A percentile compares a stretch with the other conserved stretches of the same genome.
phyloP scores from a whole-genome alignment of 2,797 vertebrate species.

The Mionectes olivaceus region DNA sequence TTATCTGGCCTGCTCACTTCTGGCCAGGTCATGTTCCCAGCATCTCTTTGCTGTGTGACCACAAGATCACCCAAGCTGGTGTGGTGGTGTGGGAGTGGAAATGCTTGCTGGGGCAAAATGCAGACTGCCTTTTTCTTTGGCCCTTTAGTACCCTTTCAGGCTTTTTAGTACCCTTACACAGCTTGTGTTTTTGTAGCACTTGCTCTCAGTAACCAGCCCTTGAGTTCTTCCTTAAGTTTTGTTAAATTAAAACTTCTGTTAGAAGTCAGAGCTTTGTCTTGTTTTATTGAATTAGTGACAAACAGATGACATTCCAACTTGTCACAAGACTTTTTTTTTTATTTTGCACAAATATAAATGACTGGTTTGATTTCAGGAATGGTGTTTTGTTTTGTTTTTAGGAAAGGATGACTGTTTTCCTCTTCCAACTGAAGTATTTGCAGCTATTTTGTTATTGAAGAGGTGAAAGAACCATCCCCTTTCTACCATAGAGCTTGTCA shows the following conservation, averaged over 20 bases:
- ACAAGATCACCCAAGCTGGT: neutral
- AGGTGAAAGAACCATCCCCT: neutral
- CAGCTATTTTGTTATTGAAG: neutral
- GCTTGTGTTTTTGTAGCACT: neutral
- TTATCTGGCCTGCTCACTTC: neutral
- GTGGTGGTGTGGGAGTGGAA: neutral
- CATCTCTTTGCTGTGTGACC: neutral
- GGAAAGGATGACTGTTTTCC: neutral
- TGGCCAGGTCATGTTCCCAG: neutral
- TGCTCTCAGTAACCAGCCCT: neutral
- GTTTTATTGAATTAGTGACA: neutral
- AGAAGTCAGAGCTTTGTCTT: neutral
- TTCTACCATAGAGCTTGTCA: neutral
- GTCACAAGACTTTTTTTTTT: neutral
- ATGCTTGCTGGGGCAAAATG: neutral
- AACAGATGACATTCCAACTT: neutral
- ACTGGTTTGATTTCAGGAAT: neutral
- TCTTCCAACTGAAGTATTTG: neutral
- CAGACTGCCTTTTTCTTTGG: neutral
- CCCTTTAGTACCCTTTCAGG: neutral
- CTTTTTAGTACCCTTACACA: neutral
- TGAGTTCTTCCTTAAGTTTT: neutral
- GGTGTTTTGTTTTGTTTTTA: neutral
- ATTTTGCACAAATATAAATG: neutral
- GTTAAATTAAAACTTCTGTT: neutral